A percentile compares a stretch with the other conserved stretches of the same genome.
Evolutionary conservation across 1,140 invertebrate species (phyloP).

Genomic region (Aphelenchoides besseyi): DNA sequence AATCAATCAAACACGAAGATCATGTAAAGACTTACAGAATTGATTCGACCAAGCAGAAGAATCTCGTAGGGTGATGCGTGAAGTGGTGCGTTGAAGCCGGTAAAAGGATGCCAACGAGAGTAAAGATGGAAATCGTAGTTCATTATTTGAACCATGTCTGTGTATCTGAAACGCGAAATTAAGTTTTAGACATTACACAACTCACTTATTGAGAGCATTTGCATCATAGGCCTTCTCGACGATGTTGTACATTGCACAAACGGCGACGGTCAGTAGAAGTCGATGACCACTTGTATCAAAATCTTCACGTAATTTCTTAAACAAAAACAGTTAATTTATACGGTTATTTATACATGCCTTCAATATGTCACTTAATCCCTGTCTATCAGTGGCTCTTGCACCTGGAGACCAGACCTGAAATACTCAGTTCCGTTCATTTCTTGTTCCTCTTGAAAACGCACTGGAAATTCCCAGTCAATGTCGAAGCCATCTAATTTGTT

Average conservation of each 20-base stretch:
- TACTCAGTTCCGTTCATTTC: too few species aligned
- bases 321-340: constrained; percentile 5
- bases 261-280: constrained; percentile 39
- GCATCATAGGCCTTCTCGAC: constrained; percentile 38
- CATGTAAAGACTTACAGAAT: constrained; percentile 36
- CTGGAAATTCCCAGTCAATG: constrained; percentile 55
- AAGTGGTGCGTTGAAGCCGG: constrained; percentile 53
- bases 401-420: constrained; percentile 48
- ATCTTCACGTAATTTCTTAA: constrained; percentile 31
- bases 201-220: constrained; percentile 38
- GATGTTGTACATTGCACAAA: constrained; percentile 44
- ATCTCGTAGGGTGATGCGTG: constrained; percentile 31
- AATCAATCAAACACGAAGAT: neutral
- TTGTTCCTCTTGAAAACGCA: too few species aligned
- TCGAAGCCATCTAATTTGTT: constrained; percentile 48
- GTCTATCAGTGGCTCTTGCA: constrained; percentile 32
- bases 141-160: constrained; percentile 52
- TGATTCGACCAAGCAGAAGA: constrained; percentile 39
- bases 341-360: constrained; percentile 33
- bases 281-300: constrained; percentile 15
- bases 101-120: constrained; percentile 35
- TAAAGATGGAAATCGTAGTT: constrained; percentile 55
- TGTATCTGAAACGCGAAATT: constrained; percentile 35
- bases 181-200: neutral
- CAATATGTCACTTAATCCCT: constrained; percentile 32